Conservation (phyloP, 2,888 invertebrate species). For the Pterostichus niger region DNA sequence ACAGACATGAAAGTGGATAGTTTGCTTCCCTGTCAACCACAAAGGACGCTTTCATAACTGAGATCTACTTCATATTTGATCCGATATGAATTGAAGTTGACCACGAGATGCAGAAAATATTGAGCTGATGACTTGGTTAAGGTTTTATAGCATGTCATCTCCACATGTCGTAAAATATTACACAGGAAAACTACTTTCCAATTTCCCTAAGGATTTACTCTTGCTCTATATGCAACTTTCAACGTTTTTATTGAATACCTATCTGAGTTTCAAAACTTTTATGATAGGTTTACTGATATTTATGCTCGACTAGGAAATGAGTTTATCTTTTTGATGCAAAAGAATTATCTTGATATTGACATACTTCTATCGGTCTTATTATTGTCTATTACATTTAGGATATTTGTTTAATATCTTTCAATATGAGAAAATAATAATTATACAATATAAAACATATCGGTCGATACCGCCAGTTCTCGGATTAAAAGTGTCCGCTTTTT, state of each 20-base stretch:
- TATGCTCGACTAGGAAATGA: neutral
- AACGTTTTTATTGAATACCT: slow-evolving; percentile 7
- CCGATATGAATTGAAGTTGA: neutral
- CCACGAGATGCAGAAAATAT: neutral
- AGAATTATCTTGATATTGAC: too few species aligned
- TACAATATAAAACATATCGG: too few species aligned
- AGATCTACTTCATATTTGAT: neutral
- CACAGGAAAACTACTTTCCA: slow-evolving; percentile 18
- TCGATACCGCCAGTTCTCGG: too few species aligned
- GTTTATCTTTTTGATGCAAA: too few species aligned
- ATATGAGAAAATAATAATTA: too few species aligned
- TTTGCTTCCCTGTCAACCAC: too few species aligned
- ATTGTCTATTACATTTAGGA: too few species aligned
- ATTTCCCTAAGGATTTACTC: slow-evolving; percentile 22
- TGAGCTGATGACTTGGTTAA: slow-evolving; percentile 13
- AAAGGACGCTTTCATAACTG: too few species aligned
- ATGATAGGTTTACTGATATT: slow-evolving; percentile 2
- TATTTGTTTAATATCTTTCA: too few species aligned
- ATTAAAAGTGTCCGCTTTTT: too few species aligned
- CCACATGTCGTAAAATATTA: slow-evolving; percentile 29
- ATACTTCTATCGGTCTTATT: too few species aligned
- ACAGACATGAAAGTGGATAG: too few species aligned
- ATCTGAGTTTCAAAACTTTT: neutral
- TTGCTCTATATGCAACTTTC: neutral
- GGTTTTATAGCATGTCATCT: slow-evolving; percentile 11